These are phyloP conservation scores for Chromobotia macracanthus DNA, from an alignment of 2,797 vertebrate genomes.

Conservation along the genomic window DNA sequence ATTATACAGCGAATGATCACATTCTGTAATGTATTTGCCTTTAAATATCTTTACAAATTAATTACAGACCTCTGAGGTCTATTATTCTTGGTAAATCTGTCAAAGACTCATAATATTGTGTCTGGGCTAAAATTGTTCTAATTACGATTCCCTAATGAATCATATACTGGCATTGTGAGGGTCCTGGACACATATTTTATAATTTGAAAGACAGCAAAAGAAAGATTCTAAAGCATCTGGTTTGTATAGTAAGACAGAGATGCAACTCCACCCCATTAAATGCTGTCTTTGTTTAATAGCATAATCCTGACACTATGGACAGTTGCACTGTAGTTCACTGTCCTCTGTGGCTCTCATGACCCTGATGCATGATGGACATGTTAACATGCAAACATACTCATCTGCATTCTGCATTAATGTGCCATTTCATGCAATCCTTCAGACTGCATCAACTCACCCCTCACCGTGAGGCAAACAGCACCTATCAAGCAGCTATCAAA, in stretches of 20 bases:
- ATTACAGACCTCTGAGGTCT: conserved; percentile 26
- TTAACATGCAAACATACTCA: conserved; percentile 33
- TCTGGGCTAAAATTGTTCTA: conserved; percentile 61
- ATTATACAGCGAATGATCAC: conserved; percentile 35
- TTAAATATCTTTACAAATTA: conserved; percentile 43
- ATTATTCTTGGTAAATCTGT: conserved; percentile 37
- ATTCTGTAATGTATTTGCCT: conserved; percentile 33
- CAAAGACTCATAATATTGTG: conserved; percentile 43
- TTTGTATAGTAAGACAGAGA: conserved; percentile 12
- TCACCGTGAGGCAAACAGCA: conserved; percentile 34
- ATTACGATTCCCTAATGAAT: conserved; percentile 69
- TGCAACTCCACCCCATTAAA: conserved; percentile 51
- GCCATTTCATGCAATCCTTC: conserved; percentile 7
- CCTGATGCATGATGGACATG: conserved; percentile 42
- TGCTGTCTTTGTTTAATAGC: conserved; percentile 38
- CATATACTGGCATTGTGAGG: conserved; percentile 63
- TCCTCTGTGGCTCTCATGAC: neutral
- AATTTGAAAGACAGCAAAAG: conserved; percentile 61
- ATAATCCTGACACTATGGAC: conserved; percentile 35
- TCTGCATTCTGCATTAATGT: conserved; percentile 20
- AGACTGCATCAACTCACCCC: neutral
- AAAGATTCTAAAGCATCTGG: conserved; percentile 29
- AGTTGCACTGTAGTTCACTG: neutral
- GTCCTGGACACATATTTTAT: conserved; percentile 69
- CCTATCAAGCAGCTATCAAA: conserved; percentile 48